phyloP scores from a whole-genome alignment of 2,888 invertebrate species.

The Dynastes maya region DNA sequence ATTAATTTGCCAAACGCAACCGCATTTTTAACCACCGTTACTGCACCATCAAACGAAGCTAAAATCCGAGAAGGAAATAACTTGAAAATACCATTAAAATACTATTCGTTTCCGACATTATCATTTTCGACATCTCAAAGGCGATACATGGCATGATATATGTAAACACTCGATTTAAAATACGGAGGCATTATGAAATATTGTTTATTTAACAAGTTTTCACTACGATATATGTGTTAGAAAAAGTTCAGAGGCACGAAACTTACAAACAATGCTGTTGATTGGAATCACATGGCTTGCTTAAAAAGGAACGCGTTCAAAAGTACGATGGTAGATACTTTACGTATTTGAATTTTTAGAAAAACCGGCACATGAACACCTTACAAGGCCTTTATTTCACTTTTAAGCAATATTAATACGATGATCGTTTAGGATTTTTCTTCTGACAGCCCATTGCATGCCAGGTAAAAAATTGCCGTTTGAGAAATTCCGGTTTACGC shows the following conservation, averaged over 20 bases:
- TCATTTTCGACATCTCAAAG: background rate
- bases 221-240: conserved; percentile 21
- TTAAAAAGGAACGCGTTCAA: conserved; percentile 5
- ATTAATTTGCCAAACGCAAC: conserved; percentile 11
- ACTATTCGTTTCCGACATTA: background rate
- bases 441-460: background rate
- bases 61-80: background rate
- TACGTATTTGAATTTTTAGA: background rate
- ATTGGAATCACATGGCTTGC: conserved; percentile 3
- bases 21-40: background rate
- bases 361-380: background rate
- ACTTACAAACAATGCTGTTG: conserved; percentile 30
- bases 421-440: background rate
- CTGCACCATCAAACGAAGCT: background rate
- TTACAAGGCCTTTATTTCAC: background rate
- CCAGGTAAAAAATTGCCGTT: background rate
- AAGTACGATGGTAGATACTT: background rate
- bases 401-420: conserved; percentile 1
- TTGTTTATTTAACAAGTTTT: conserved; percentile 41
- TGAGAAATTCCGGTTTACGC: background rate
- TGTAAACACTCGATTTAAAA: conserved; percentile 1
- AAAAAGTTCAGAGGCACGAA: conserved; percentile 15
- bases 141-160: background rate
- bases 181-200: conserved; percentile 25
- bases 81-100: conserved; percentile 1